phyloP scores from a whole-genome alignment of 2,888 invertebrate species.

The Microplitis manilae region DNA sequence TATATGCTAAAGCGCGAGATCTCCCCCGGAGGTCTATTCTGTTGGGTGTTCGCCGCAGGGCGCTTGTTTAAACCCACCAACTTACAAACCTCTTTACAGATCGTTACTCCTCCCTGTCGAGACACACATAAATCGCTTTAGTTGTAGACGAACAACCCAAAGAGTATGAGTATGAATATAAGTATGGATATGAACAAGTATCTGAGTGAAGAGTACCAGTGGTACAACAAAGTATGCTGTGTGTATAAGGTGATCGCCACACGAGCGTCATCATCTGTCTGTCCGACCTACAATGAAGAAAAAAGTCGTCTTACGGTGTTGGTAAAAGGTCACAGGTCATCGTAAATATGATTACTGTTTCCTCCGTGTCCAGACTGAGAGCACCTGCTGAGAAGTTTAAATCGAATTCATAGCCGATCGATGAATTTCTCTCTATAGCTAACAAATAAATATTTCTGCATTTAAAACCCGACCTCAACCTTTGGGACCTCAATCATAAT shows the following conservation, averaged over 20 bases:
- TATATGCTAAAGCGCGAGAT: conserved; percentile 33
- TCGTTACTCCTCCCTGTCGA: conserved; percentile 67
- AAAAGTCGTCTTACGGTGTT: conserved; percentile 62
- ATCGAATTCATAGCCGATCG: conserved; percentile 21
- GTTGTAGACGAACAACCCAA: conserved; percentile 43
- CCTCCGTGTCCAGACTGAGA: conserved; percentile 41
- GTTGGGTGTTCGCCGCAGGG: conserved; percentile 61
- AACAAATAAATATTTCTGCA: background rate
- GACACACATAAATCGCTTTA: conserved; percentile 67
- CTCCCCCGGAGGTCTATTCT: conserved; percentile 55
- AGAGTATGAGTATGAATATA: background rate
- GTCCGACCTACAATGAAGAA: conserved; percentile 25
- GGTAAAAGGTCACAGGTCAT: conserved; percentile 61
- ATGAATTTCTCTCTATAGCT: conserved; percentile 9
- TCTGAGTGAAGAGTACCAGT: background rate
- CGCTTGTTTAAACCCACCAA: conserved; percentile 64
- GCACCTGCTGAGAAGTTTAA: conserved; percentile 60
- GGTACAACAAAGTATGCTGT: conserved; percentile 17
- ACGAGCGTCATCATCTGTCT: conserved; percentile 35
- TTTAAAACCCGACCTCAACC: background rate
- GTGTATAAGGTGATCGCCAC: background rate
- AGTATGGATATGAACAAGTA: too few species aligned
- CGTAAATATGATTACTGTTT: conserved; percentile 61
- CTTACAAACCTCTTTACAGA: conserved; percentile 71
- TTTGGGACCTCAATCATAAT: background rate